Base-by-base conservation (phyloP, 2,797 vertebrate species). In the Sebastes jordani region DNA sequence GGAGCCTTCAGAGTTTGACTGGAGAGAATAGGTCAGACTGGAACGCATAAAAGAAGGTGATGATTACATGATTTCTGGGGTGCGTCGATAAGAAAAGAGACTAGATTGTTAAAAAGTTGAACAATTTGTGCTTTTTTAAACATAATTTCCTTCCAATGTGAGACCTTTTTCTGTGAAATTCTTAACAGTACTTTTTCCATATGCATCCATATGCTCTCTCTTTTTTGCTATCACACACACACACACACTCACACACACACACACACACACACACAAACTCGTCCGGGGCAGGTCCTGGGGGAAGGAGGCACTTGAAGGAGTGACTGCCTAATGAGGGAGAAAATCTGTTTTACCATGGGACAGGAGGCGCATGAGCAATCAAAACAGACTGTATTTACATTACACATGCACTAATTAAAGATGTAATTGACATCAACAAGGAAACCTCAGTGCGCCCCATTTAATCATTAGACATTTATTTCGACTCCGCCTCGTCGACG, bases 371-470 rank as follows among this genome's bases (percentile, higher is more conserved):
- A 60, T 84, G 84, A 89, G 90, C 91, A 91, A 91, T 93, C 87
- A 88, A 87, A 88, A 91, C 93, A 94, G 87, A 91, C 89, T 92
- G 91, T 94, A 92, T 93, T 93, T 94, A 95, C 92, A 93, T 91
- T 93, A 91, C 91, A 91, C 92, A 85, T 86, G 89, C 91, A 92
- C 92, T 91, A 92, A 93, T 94, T 94, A 94, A 92, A 93, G 89
- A 91, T 67, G 76, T 89, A 91, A 92, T 90, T 92, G 92, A 93
- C 93, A 90, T 91, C 85, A 88, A 93, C 92, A 85, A 87, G 86
- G 83, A 90, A 82, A 87, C 60, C 85, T 86, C 76, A 30, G 58
- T 2, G 42, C 36, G 69, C 72, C 82, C 85, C 74, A 84, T 91
- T 92, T 92, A 89, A 80, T 92, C 78, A 83, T 85, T 64, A 82